Evolutionary conservation across 2,888 invertebrate genomes (phyloP).

Genomic region (Cremastinae sp.): DNA sequence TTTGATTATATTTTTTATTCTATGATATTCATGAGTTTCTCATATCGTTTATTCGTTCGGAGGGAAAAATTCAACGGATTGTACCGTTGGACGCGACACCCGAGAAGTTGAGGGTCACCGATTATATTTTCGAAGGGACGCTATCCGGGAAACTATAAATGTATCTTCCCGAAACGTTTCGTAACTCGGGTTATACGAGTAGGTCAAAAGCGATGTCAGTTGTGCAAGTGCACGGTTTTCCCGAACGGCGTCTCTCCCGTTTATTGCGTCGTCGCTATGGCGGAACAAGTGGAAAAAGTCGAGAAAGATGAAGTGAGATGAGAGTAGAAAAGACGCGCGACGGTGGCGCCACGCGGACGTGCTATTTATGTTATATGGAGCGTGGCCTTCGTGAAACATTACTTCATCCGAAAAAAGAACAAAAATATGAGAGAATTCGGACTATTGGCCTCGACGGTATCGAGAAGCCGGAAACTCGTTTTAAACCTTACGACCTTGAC

Average conservation of each 20-base stretch:
- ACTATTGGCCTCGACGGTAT: conserved; percentile 27
- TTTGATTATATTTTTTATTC: too few relatives aligned
- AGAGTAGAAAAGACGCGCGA: conserved; percentile 12
- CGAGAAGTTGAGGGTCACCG: too few relatives aligned
- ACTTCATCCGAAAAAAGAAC: conserved; percentile 29
- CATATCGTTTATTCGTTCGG: too few relatives aligned
- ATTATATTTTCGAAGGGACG: too few relatives aligned
- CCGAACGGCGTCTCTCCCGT: conserved; percentile 4
- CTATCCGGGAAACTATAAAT: too few relatives aligned
- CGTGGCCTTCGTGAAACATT: conserved; percentile 52
- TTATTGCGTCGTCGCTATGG: conserved; percentile 37
- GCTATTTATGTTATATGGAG: conserved; percentile 54
- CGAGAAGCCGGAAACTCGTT: too few relatives aligned
- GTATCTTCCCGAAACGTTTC: too few relatives aligned
- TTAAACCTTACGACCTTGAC: too few relatives aligned
- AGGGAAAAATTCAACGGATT: too few relatives aligned
- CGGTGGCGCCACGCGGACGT: conserved; percentile 38
- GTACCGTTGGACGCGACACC: too few relatives aligned
- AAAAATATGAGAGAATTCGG: conserved; percentile 39
- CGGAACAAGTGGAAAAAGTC: conserved; percentile 25
- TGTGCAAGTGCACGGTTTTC: conserved; percentile 6
- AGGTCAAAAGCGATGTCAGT: conserved; percentile 29
- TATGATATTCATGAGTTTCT: too few relatives aligned
- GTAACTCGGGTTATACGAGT: conserved; percentile 48
- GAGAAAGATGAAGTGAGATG: neutral